Conservation (phyloP, 2,113 vertebrate genomes). For the Melanocharis versteri region DNA sequence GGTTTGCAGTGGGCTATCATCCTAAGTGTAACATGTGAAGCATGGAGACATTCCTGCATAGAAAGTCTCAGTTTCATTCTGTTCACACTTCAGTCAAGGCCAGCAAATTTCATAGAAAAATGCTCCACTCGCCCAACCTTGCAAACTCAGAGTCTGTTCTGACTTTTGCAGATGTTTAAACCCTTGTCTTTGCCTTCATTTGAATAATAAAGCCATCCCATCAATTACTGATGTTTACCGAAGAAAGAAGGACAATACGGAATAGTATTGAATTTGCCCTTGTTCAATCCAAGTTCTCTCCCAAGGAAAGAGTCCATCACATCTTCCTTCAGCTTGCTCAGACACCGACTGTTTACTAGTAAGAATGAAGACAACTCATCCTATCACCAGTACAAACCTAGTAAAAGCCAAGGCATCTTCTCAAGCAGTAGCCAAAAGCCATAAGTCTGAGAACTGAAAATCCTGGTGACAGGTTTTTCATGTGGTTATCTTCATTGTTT, state of each 20-base stretch:
- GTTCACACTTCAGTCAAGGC: background rate
- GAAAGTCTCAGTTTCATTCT: background rate
- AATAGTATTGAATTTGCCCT: background rate
- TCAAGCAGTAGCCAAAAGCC: background rate
- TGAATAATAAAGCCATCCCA: background rate
- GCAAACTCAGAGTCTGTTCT: background rate
- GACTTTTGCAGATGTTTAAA: background rate
- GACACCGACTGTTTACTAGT: background rate
- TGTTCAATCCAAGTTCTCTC: background rate
- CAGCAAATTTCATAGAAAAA: background rate
- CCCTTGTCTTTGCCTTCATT: background rate
- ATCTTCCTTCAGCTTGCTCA: background rate
- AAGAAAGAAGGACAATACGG: background rate
- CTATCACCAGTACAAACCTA: background rate
- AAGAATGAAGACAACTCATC: background rate
- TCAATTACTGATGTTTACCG: background rate
- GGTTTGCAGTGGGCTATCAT: background rate
- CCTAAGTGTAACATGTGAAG: background rate
- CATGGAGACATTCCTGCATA: background rate
- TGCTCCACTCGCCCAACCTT: background rate
- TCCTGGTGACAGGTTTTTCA: background rate
- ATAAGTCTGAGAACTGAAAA: background rate
- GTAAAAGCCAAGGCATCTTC: background rate
- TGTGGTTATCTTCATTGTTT: background rate
- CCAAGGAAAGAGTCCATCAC: background rate